Percentiles rank a stretch among this genome's conserved stretches.
phyloP scores from a whole-genome alignment of 2,888 invertebrate species.

The Melanostoma mellinum region DNA sequence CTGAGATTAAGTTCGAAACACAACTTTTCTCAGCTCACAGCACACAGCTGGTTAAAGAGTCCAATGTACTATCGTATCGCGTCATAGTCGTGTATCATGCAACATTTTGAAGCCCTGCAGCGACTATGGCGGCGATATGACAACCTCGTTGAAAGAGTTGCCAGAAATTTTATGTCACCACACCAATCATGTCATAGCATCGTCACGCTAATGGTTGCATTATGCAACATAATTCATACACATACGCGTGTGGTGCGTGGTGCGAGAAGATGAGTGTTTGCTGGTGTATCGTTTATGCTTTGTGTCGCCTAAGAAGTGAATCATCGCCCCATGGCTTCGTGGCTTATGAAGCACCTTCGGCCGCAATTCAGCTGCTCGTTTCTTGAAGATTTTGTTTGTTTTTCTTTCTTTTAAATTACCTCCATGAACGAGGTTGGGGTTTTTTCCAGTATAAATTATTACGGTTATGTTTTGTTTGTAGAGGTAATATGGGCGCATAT shows the following conservation, averaged over 20 bases:
- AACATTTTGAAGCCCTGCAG: not conserved
- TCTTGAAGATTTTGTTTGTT: conserved; percentile 12
- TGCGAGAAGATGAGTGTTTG: conserved; percentile 10
- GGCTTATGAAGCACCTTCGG: not conserved
- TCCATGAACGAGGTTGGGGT: not conserved
- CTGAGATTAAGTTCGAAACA: not conserved
- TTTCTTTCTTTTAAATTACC: not conserved
- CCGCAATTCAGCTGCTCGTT: not conserved
- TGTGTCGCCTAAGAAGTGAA: conserved; percentile 45
- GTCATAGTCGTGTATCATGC: not conserved
- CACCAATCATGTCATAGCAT: conserved; percentile 9
- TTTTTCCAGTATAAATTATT: not conserved
- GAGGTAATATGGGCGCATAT: no score
- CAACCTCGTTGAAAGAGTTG: conserved; percentile 17
- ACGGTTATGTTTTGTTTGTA: conserved; percentile 14
- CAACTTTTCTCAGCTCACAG: not conserved
- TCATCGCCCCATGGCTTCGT: conserved; percentile 31
- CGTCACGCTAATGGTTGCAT: conserved; percentile 1
- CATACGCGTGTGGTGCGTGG: conserved; percentile 22
- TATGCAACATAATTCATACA: conserved; percentile 10
- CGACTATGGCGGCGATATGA: not conserved
- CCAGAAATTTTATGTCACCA: conserved; percentile 32
- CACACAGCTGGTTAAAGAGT: conserved; percentile 14
- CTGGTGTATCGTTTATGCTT: not conserved
- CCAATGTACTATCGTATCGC: not conserved